These are phyloP conservation scores for Antechinus flavipes DNA, from an alignment of 2,113 vertebrate species.

Conservation along the genomic window DNA sequence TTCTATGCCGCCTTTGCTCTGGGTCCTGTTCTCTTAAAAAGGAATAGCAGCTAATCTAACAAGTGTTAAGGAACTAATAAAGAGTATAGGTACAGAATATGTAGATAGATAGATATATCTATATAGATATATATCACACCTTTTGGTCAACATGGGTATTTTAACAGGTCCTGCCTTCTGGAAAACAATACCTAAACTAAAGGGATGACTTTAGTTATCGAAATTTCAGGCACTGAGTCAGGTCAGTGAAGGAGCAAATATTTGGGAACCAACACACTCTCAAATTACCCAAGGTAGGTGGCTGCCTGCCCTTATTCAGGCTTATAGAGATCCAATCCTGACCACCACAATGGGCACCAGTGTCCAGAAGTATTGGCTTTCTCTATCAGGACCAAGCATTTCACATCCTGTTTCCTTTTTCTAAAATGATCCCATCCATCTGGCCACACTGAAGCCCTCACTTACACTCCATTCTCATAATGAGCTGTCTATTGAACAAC, in stretches of 20 bases:
- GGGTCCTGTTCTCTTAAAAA: neutral
- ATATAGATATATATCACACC: neutral
- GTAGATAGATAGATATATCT: too few species aligned
- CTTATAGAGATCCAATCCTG: neutral
- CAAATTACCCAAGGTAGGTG: slow-evolving; percentile 13
- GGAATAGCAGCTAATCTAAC: neutral
- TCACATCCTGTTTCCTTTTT: neutral
- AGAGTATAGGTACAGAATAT: neutral
- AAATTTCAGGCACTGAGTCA: slow-evolving; percentile 24
- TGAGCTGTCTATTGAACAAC: too few species aligned
- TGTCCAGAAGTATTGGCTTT: slow-evolving; percentile 1
- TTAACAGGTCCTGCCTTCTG: slow-evolving; percentile 40
- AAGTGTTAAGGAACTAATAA: slow-evolving; percentile 2
- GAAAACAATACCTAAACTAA: neutral
- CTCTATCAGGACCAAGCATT: slow-evolving; percentile 7
- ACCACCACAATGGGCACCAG: neutral
- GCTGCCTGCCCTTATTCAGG: neutral
- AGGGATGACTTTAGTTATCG: slow-evolving; percentile 41
- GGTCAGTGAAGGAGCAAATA: neutral
- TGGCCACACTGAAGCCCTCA: neutral
- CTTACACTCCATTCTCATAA: neutral
- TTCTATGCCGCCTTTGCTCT: neutral
- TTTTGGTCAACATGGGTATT: neutral
- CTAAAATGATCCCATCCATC: neutral
- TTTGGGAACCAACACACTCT: neutral